Evolutionary conservation across 2,113 vertebrate genomes (phyloP), one percentile per base, ranked within the genome.

Genomic region (Circaetus gallicus): DNA sequence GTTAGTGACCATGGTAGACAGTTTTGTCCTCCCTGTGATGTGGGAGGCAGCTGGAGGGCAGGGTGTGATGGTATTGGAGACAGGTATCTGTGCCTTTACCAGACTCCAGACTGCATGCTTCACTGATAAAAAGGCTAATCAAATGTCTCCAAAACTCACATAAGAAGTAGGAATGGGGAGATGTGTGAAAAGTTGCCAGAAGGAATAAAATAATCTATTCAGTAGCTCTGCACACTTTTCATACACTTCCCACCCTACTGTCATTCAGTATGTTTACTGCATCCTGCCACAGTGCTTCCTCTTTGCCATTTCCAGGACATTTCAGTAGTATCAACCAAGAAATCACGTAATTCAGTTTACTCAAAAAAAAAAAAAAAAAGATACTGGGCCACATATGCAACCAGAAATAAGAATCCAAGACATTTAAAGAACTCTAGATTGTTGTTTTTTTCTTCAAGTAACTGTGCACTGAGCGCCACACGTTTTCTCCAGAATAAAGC

Each of bases 11-110:
- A 78, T 26, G 82, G 94, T 43, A 95, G 95, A 90, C 72, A 92
- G 97, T 97, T 97, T 97, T 87, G 93, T 94, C 92, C 83, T 97
- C 93, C 78, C 80, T 93, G 85, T 86, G 86, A 96, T 95, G 76
- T 97, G 96, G 93, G 93, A 95, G 96, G 96, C 96, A 97, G 97
- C 96, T 91, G 95, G 95, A 97, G 96, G 82, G 90, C 89, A 96
- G 93, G 81, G 80, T 82, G 74, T 47, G 85, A 91, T 56, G 53
- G 26, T 47, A 90, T 4, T 93, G 79, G 83, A 96, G 84, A 97
- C 86, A 97, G 90, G 95, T 92, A 97, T 89, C 91, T 86, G 82
- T 92, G 96, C 93, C 93, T 94, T 95, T 63, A 95, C 59, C 88
- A 95, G 82, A 86, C 91, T 97, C 71, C 93, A 97, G 93, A 97